Evolutionary conservation across 2,113 vertebrate genomes (phyloP), one percentile per base, ranked within the genome.

Genomic region (Nesospiza acunhae): DNA sequence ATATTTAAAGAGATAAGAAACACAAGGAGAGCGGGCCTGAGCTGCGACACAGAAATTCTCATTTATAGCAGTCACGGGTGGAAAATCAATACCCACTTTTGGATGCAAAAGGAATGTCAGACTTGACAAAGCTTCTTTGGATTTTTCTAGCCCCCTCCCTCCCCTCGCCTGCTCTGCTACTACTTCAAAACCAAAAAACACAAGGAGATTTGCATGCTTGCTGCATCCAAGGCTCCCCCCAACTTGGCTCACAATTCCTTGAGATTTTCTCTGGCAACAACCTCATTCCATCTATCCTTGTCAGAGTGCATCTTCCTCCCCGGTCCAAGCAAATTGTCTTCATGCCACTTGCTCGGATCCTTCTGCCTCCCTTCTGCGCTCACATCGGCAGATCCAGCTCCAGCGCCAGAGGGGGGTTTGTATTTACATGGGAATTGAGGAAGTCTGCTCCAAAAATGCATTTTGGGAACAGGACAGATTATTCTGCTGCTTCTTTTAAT

Each of bases 1-100:
- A 96, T 96, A 95, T 97, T 98, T 92, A 93, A 95, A 96, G 97
- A 97, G 97, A 98, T 97, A 98, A 97, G 96, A 11, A 89, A 95
- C 95, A 92, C 11, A 17, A 94, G 90, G 30, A 91, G 97, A 37
- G 64, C 89, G 26, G 82, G 97, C 77, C 77, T 91, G 58, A 21
- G 84, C 93, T 28, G 95, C 66, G 17, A 92, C 95, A 94, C 91
- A 97, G 97, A 96, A 97, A 98, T 97, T 97, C 96, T 98, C 97
- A 98, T 98, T 97, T 98, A 76, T 66, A 97, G 95, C 92, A 95
- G 95, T 96, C 96, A 97, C 19, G 94, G 95, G 95, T 96, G 72
- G 96, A 97, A 97, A 98, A 98, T 98, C 98, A 97, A 97, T 98
- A 96, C 85, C 95, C 50, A 44, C 80, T 96, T 93, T 63, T 56